Evolutionary conservation across 2,888 invertebrate species (phyloP).

Genomic region (Leucophenga montana): DNA sequence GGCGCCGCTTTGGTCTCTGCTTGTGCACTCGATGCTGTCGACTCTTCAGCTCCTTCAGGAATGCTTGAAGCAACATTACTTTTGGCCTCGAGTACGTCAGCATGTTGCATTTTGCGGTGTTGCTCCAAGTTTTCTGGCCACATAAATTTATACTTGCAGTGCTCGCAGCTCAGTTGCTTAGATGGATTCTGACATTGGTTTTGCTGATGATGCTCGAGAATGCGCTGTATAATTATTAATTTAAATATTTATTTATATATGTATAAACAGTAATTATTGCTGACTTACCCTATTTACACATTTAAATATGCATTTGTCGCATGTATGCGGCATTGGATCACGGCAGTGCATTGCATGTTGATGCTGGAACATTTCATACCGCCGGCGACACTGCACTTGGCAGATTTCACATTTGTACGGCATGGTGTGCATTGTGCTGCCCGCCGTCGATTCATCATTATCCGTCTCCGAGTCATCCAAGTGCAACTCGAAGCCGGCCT

Average conservation of each 20-base stretch:
- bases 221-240: slow-evolving; percentile 61
- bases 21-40: slow-evolving; percentile 75
- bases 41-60: slow-evolving; percentile 41
- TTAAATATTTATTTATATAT: slow-evolving; percentile 45
- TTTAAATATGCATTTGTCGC: slow-evolving; percentile 75
- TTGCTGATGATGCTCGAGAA: slow-evolving; percentile 75
- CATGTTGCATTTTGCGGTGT: slow-evolving; percentile 58
- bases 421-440: slow-evolving; percentile 35
- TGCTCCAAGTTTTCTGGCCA: slow-evolving; percentile 68
- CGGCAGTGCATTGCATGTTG: slow-evolving; percentile 61
- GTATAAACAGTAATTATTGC: neutral
- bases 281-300: slow-evolving; percentile 73
- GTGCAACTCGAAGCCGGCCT: slow-evolving; percentile 51
- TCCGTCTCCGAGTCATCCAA: slow-evolving; percentile 53
- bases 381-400: slow-evolving; percentile 52
- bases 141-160: slow-evolving; percentile 69
- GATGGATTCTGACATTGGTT: slow-evolving; percentile 68
- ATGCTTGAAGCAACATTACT: slow-evolving; percentile 19
- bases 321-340: slow-evolving; percentile 74
- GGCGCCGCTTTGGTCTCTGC: slow-evolving; percentile 48
- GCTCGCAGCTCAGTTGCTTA: slow-evolving; percentile 63
- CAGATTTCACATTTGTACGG: slow-evolving; percentile 56
- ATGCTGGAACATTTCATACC: slow-evolving; percentile 59
- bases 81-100: slow-evolving; percentile 55
- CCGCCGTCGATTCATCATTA: neutral